Evolutionary conservation across 2,888 invertebrate genomes (phyloP).

Genomic region (Hydrotaea diabolus): DNA sequence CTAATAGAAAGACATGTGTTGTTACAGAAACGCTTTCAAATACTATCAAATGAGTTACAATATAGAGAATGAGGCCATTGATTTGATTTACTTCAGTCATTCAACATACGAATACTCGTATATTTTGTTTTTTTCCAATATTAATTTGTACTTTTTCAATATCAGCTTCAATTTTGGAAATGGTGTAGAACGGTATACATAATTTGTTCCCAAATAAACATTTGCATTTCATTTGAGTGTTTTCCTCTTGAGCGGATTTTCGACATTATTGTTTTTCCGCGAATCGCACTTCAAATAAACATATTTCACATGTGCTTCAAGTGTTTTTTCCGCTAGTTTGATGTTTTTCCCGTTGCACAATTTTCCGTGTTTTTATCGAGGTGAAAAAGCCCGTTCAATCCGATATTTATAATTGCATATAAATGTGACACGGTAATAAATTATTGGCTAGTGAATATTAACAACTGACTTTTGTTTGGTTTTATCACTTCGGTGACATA

Average conservation of each 20-base stretch:
- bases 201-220: constrained; percentile 15
- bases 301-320: constrained; percentile 3
- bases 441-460: constrained; percentile 40
- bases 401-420: not conserved
- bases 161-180: not conserved
- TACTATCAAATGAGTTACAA: no score
- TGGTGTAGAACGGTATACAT: not conserved
- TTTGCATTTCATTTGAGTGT: constrained; percentile 9
- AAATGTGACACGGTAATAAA: constrained; percentile 37
- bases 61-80: no score
- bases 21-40: no score
- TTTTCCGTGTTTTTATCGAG: constrained; percentile 28
- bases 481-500: constrained; percentile 25
- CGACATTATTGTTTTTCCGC: not conserved
- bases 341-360: not conserved
- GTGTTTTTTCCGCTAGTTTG: not conserved
- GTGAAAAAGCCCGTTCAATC: not conserved
- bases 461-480: constrained; percentile 55
- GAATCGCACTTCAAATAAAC: constrained; percentile 19
- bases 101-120: no score
- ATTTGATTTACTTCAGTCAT: no score
- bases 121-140: not conserved
- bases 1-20: no score
- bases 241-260: constrained; percentile 4
- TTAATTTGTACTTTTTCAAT: not conserved